phyloP scores from a whole-genome alignment of 2,888 invertebrate genomes.

The Diarsia brunnea region DNA sequence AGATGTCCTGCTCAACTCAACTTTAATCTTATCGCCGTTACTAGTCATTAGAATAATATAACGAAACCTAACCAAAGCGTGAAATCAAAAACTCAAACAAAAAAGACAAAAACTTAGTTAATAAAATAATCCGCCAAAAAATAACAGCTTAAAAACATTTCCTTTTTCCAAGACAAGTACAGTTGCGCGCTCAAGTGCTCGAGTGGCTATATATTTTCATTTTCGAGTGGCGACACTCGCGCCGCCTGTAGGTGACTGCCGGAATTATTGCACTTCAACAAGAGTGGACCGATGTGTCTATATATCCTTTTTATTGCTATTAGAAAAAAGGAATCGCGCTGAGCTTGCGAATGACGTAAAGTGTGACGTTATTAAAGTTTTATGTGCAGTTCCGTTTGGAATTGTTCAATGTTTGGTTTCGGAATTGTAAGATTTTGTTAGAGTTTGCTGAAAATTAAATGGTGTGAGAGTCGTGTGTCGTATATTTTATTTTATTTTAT shows the following conservation, averaged over 20 bases:
- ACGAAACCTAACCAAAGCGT: neutral
- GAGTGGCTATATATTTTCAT: conserved; percentile 83
- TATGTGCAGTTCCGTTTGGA: conserved; percentile 69
- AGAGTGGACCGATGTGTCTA: conserved; percentile 74
- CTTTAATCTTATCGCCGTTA: too few species aligned
- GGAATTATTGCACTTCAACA: conserved; percentile 83
- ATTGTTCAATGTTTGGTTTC: conserved; percentile 64
- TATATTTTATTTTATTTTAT: too few species aligned
- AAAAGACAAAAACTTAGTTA: neutral
- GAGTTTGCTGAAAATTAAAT: neutral
- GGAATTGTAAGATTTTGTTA: neutral
- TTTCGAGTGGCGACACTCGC: conserved; percentile 77
- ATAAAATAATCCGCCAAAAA: conserved; percentile 42
- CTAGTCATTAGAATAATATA: neutral
- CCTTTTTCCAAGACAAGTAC: conserved; percentile 70
- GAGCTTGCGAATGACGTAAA: conserved; percentile 64
- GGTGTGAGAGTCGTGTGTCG: neutral
- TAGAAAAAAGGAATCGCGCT: conserved; percentile 70
- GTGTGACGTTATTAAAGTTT: conserved; percentile 79
- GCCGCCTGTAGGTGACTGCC: conserved; percentile 84
- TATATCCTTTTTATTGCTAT: conserved; percentile 79
- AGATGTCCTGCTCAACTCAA: too few species aligned
- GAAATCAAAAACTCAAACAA: neutral
- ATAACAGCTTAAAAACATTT: conserved; percentile 59
- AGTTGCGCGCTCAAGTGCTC: conserved; percentile 75